Evolutionary conservation across 2,113 vertebrate genomes (phyloP), one percentile per base, ranked within the genome.

Genomic region (zebrafish (Danio rerio)): DNA sequence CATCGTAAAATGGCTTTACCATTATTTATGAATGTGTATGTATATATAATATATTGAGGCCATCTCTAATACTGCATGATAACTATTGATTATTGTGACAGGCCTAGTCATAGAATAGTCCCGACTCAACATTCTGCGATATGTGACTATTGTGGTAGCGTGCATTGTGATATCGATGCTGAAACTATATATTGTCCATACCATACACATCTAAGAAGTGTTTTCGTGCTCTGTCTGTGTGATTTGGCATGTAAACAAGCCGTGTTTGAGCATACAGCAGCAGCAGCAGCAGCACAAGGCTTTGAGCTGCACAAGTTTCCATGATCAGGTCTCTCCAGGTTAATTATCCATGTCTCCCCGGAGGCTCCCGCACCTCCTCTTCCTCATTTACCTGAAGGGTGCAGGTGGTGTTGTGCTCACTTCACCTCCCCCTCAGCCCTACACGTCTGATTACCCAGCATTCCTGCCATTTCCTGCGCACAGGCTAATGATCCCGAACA

Each of bases 261-360:
- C 8, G 31, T 56, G 71, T 74, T 56, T 74, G 52, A 56, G 52
- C 50, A 55, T 31, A 31, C 31, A 31, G 31, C 31, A 31, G 31
- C 31, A 2, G 31, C 31, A 2, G 62, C 31, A 42, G 20, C 49
- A 55, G 50, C 70, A 9, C 47, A 73, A 72, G 66, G 66, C 21
- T 63, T 7, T 21, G 0, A 63, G 20, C 61, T 2, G 31, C 21
- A 82, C 21, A 59, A 88, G 86, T 93, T 93, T 93, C 92, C 92
- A 91, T 88, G 87, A 89, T 87, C 82, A 90, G 89, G 84, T 91
- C 93, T 93, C 93, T 92, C 88, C 91, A 92, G 94, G 92, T 90
- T 94, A 94, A 94, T 94, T 94, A 94, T 92, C 89, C 84, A 80
- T 78, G 86, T 89, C 92, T 90, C 90, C 71, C 82, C 74, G 7